These are phyloP conservation scores for Gambusia affinis DNA, from an alignment of 2,113 vertebrate genomes.

Conservation along the genomic window DNA sequence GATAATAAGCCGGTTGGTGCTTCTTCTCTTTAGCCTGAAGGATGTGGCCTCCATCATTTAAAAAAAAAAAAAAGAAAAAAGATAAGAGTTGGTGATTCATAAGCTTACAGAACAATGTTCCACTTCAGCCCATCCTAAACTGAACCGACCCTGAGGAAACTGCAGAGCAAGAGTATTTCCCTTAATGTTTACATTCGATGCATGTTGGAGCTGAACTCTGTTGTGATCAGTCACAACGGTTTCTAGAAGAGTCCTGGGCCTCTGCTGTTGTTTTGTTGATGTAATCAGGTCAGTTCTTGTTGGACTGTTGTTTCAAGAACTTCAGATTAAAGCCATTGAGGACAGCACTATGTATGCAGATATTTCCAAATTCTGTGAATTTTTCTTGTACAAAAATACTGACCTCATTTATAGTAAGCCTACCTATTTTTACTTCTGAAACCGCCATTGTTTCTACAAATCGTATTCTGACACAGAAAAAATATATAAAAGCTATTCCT, in stretches of 20 bases:
- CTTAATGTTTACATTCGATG: background rate
- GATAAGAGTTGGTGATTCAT: background rate
- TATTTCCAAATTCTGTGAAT: no score
- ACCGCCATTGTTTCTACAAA: no score
- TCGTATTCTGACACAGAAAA: no score
- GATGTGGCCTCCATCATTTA: background rate
- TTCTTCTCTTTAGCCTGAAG: background rate
- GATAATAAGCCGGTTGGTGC: background rate
- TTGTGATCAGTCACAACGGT: background rate
- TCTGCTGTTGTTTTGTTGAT: background rate
- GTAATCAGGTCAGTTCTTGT: no score
- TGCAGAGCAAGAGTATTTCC: background rate
- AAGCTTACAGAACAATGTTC: background rate
- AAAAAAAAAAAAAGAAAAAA: background rate
- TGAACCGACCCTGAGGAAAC: background rate
- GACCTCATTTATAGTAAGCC: background rate
- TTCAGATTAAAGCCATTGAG: no score
- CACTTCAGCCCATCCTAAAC: background rate
- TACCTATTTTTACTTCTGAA: background rate
- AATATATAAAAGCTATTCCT: no score
- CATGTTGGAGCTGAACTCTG: background rate
- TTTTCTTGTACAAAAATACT: background rate
- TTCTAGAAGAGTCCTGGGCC: background rate
- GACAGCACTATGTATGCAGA: no score
- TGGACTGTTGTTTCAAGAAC: no score